Percentiles rank a stretch among this genome's conserved stretches.
phyloP scores from a whole-genome alignment of 1,140 invertebrate genomes.

The Drosophila pandora region DNA sequence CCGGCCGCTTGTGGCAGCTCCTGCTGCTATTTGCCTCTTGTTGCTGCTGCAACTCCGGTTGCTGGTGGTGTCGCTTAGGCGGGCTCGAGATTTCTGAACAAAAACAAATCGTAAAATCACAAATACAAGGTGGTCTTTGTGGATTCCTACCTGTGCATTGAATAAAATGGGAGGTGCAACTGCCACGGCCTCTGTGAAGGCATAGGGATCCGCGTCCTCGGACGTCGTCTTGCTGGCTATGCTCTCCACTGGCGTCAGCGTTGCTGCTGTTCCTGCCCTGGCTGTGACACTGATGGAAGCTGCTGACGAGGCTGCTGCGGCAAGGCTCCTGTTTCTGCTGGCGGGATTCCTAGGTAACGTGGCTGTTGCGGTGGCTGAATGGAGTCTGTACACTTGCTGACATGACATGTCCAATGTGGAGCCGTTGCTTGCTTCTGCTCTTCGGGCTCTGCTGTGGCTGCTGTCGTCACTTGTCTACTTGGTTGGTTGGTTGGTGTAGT shows the following conservation, averaged over 20 bases:
- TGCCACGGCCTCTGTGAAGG: conserved; percentile 82
- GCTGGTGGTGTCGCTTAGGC: conserved; percentile 65
- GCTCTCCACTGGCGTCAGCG: conserved; percentile 58
- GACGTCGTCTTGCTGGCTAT: conserved; percentile 69
- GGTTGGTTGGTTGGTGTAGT: conserved; percentile 1
- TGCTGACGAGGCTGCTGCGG: conserved; percentile 24
- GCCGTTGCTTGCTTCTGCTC: conserved; percentile 52
- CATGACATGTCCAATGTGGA: conserved; percentile 83
- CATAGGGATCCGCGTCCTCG: conserved; percentile 83
- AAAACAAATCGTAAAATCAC: conserved; percentile 10
- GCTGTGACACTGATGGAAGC: conserved; percentile 19
- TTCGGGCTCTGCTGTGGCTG: neutral
- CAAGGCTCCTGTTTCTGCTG: conserved; percentile 48
- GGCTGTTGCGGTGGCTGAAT: conserved; percentile 54
- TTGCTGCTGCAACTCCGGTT: conserved; percentile 47
- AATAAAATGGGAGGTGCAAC: conserved; percentile 81
- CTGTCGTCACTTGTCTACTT: conserved; percentile 1
- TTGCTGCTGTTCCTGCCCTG: conserved; percentile 35
- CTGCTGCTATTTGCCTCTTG: conserved; percentile 47
- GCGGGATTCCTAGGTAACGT: conserved; percentile 1
- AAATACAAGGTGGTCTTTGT: no score
- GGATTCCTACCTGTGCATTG: conserved; percentile 76
- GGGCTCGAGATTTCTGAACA: conserved; percentile 74
- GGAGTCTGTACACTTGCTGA: conserved; percentile 82
- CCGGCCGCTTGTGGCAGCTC: conserved; percentile 39